Base-by-base conservation (phyloP, 2,888 invertebrate genomes). In the Leptinotarsa peninsularis region DNA sequence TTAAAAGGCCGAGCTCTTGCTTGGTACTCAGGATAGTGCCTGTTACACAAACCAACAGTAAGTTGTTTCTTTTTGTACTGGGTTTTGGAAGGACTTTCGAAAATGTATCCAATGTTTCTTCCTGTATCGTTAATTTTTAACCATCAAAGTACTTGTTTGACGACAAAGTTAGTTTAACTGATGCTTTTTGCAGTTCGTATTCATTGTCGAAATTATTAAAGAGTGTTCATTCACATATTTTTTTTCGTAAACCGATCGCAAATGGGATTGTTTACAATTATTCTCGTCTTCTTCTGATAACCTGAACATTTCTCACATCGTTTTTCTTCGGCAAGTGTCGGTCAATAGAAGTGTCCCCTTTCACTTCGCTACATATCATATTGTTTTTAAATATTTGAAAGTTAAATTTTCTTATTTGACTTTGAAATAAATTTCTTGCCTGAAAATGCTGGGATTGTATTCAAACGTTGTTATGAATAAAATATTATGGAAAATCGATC, bases 1-100 rank as follows among this genome's bases (percentile, higher is more conserved):
- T 92, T 85, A 93, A 92, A 89, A 90, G 92, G 87, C 91, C 91
- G 86, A 91, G 91, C 81, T 91, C 91, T 82, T 92, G 92, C 87
- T 89, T 93, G 82, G 91, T 92, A 81, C 88, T 93, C 74, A 89
- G 91, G 84, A 91, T 92, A 83, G 90, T 91, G 86, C 92, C 92
- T 23, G 84, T 91, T 77, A 89, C 86, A 74, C 85, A 86, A 63
- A 72, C 72, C 27, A 60, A 69, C 52, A 74, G 80, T 80, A 76
- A 80, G 80, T 76, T 71, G 17, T 43, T 66, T 23, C 33, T 27
- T 49, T n/a, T 52, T 67, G 2, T 70, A 17, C 33, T 33, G 10
- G 63, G 17, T 63, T 33, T 33, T 23, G 18, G n/a, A 18, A 18
- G 54, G 18, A 14, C 54, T 54, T 18, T 18, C 18, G 10, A 58